Evolutionary conservation across 2,113 vertebrate genomes (phyloP), one percentile per base, ranked within the genome.

Genomic region (Sisor rabdophorus): DNA sequence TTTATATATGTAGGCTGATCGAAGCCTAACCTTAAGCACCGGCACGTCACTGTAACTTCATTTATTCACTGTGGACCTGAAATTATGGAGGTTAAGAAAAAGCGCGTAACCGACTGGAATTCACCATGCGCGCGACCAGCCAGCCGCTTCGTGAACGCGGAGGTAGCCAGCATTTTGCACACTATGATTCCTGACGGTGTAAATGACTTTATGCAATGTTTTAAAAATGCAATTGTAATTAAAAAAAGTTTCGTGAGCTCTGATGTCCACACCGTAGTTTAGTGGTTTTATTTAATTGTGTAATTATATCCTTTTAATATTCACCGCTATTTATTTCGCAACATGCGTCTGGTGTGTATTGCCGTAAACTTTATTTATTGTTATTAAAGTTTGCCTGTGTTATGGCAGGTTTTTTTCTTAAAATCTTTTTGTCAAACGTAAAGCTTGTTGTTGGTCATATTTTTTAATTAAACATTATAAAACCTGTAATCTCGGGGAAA

Each of bases 151-250:
- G 53, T 73, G 89, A 86, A 89, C 77, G 53, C 73, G 74, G 77
- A 84, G 63, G 85, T 87, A 89, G 85, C 88, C 86, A 85, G 88
- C 85, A 88, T 89, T 91, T 93, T 93, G 91, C 92, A 93, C 92
- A 93, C 88, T 84, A 73, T 85, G 88, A 87, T 91, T 92, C 40
- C 28, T 85, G 85, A 87, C 76, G 82, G 80, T 87, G 83, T 87
- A 82, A 78, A 89, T 86, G 84, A 91, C 83, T 88, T 90, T 92
- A 91, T 92, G 91, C 90, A 92, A 92, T 88, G 88, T 85, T 79
- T n/a, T 85, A 10, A 80, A 77, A 78, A 90, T 87, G 88, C 87
- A 88, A 86, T 68, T 71, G 82, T 81, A 40, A 71, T 79, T 65
- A 81, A 53, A 86, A 74, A 76, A 82, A 82, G 68, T 19, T 81